These are phyloP conservation scores for Unio delphinus DNA, from an alignment of 2,888 invertebrate genomes.

Conservation along the genomic window DNA sequence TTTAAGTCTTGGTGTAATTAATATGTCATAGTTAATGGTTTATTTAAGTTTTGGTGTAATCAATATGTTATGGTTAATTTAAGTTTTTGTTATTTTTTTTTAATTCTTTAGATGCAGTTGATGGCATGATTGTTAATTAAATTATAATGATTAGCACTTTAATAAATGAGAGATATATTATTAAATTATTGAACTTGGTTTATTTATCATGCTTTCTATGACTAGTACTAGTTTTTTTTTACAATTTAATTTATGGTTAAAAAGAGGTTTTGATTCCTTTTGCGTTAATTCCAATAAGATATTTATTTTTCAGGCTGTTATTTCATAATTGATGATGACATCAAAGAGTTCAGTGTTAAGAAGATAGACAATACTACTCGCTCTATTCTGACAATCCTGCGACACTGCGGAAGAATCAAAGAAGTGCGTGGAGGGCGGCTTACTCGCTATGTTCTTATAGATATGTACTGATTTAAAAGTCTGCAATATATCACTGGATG, in stretches of 20 bases:
- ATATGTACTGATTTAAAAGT: slow-evolving; percentile 28
- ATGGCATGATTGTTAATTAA: too few species aligned
- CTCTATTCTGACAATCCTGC: slow-evolving; percentile 61
- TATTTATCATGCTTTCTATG: neutral
- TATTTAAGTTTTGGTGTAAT: too few species aligned
- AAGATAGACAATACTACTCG: slow-evolving; percentile 59
- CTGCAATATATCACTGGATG: too few species aligned
- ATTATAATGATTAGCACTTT: too few species aligned
- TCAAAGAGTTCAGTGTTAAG: slow-evolving; percentile 58
- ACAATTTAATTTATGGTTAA: neutral
- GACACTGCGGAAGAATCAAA: slow-evolving; percentile 65
- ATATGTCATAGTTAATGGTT: too few species aligned
- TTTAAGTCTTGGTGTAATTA: too few species aligned
- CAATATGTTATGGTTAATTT: too few species aligned
- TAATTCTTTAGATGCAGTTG: too few species aligned
- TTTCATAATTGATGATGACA: slow-evolving; percentile 66
- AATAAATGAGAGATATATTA: too few species aligned
- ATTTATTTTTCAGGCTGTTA: slow-evolving; percentile 54
- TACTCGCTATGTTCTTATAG: slow-evolving; percentile 55
- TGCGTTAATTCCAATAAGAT: neutral
- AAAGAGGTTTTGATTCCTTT: neutral
- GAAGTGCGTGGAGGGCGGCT: slow-evolving; percentile 65
- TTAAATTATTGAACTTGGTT: too few species aligned
- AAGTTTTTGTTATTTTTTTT: too few species aligned
- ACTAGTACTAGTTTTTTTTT: neutral